These are phyloP conservation scores for Alexandromys fortis DNA, from an alignment of 2,113 vertebrate genomes.

Conservation along the genomic window DNA sequence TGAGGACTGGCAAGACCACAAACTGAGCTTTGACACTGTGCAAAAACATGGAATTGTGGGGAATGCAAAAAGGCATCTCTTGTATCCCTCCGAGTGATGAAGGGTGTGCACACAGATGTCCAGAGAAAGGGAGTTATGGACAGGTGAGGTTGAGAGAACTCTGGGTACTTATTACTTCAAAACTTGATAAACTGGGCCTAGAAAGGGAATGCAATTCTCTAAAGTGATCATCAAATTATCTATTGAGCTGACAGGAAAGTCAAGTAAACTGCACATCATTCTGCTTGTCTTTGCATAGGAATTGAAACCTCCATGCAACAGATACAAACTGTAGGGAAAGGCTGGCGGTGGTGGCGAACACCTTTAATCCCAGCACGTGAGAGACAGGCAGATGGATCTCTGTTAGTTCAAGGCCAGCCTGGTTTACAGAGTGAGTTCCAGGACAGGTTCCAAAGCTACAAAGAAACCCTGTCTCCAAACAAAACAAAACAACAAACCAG, in stretches of 20 bases:
- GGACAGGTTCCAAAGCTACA: background rate
- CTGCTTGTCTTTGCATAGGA: background rate
- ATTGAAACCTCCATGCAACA: background rate
- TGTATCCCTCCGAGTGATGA: background rate
- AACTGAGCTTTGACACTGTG: background rate
- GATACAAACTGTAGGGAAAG: constrained; percentile 8
- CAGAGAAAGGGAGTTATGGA: constrained; percentile 9
- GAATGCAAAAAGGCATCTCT: background rate
- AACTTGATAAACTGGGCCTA: constrained; percentile 22
- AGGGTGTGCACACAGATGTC: background rate
- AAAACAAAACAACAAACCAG: no score
- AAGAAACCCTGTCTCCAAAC: background rate
- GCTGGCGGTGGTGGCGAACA: fast-evolving
- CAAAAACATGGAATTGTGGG: background rate
- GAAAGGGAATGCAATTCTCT: background rate
- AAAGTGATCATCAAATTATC: constrained; percentile 17
- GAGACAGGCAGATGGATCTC: background rate
- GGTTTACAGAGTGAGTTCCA: background rate
- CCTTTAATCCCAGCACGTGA: background rate
- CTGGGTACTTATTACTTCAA: constrained; percentile 42
- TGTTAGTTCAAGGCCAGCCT: background rate
- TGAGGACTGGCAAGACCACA: background rate
- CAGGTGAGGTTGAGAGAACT: background rate
- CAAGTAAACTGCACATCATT: background rate
- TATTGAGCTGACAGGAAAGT: background rate